These are phyloP conservation scores for Myotis vivesi DNA, from an alignment of 2,797 vertebrate genomes.

Conservation along the genomic window DNA sequence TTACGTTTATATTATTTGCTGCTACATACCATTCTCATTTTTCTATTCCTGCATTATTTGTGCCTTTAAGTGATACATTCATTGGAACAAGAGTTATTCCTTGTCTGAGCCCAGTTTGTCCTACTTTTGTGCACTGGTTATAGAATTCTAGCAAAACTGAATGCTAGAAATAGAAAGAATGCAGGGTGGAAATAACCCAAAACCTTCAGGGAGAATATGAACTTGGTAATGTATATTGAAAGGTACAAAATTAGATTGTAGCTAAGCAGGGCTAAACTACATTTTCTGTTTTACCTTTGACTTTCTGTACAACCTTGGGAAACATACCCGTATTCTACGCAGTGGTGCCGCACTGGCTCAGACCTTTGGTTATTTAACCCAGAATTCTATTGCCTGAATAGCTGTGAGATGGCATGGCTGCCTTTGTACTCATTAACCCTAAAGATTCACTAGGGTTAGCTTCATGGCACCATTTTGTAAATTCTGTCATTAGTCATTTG, in stretches of 20 bases:
- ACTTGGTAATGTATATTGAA: conserved; percentile 31
- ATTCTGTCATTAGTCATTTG: background rate
- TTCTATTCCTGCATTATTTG: background rate
- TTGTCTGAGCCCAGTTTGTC: conserved; percentile 27
- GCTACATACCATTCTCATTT: conserved; percentile 10
- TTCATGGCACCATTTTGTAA: background rate
- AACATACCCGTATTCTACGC: background rate
- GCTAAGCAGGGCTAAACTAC: background rate
- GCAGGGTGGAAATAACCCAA: conserved; percentile 35
- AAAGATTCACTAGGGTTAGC: background rate
- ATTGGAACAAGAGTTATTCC: conserved; percentile 25
- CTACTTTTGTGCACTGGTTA: conserved; percentile 53
- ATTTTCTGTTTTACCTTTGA: conserved; percentile 46
- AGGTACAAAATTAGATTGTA: conserved; percentile 57
- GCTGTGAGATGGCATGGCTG: no score
- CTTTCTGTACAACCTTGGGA: background rate
- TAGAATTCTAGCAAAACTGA: conserved; percentile 40
- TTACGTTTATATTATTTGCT: conserved; percentile 26
- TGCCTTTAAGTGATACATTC: conserved; percentile 54
- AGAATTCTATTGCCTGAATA: background rate
- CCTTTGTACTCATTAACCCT: background rate
- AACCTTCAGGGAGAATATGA: conserved; percentile 2
- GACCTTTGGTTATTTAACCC: background rate
- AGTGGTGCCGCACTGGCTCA: background rate
- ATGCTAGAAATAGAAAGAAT: conserved; percentile 10